Conservation (phyloP, 2,797 vertebrate genomes). For the Todus mexicanus region DNA sequence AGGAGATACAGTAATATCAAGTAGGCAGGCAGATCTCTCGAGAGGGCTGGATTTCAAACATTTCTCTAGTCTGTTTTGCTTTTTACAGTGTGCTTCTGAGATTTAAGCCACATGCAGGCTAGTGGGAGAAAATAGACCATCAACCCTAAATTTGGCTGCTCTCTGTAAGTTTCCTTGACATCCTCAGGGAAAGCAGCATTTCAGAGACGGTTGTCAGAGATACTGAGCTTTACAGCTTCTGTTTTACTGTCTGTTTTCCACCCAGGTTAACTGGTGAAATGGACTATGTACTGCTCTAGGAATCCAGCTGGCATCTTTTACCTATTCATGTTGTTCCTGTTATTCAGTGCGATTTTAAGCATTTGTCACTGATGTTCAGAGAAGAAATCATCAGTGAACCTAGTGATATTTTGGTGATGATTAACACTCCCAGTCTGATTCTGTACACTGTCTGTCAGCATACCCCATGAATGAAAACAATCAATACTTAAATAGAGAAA, state of each 20-base stretch:
- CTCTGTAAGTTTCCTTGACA: not conserved
- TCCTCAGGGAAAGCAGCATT: not conserved
- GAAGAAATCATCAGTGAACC: not conserved
- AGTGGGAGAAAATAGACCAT: not conserved
- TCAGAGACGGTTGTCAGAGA: not conserved
- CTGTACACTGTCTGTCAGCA: not conserved
- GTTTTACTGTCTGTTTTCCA: not conserved
- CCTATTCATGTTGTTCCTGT: not conserved
- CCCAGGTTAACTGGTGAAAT: not conserved
- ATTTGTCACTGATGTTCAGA: not conserved
- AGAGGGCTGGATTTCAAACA: not conserved
- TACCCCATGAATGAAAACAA: not conserved
- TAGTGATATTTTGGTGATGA: not conserved
- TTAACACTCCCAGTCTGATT: not conserved
- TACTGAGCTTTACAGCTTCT: not conserved
- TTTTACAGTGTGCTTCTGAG: not conserved
- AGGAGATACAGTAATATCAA: not conserved
- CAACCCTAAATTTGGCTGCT: not conserved
- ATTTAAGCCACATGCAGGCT: not conserved
- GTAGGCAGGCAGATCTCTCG: not conserved
- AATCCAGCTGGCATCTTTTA: not conserved
- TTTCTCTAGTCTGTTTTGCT: not conserved
- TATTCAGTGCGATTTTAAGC: not conserved
- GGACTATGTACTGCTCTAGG: not conserved
- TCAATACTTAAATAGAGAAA: not conserved